These are phyloP conservation scores for Ferdinandea cuprea DNA, from an alignment of 2,888 invertebrate genomes.

Conservation along the genomic window DNA sequence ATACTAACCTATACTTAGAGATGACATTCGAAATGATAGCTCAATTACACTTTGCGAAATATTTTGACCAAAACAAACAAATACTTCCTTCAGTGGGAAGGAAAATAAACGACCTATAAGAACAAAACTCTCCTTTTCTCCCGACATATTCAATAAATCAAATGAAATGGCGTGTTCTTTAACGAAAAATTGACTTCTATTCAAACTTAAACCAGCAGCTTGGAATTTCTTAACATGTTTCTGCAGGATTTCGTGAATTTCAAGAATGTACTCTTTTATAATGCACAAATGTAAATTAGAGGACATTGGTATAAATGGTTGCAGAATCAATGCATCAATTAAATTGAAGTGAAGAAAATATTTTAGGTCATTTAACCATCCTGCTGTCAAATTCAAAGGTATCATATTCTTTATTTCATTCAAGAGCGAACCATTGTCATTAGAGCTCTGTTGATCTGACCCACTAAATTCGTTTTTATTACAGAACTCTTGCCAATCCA, in stretches of 20 bases:
- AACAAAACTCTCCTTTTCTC: constrained; percentile 82
- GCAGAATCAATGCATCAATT: constrained; percentile 78
- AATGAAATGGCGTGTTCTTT: constrained; percentile 92
- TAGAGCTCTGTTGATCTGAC: constrained; percentile 84
- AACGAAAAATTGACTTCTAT: constrained; percentile 87
- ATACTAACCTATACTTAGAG: constrained; percentile 75
- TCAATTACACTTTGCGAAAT: constrained; percentile 95
- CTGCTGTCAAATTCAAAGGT: constrained; percentile 81
- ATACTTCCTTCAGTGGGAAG: constrained; percentile 91
- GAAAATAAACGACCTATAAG: constrained; percentile 89
- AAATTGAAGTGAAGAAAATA: constrained; percentile 80
- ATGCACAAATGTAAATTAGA: constrained; percentile 85
- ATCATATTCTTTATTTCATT: constrained; percentile 85
- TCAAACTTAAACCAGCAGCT: neutral
- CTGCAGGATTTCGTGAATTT: constrained; percentile 89
- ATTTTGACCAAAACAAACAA: constrained; percentile 93
- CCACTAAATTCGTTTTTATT: constrained; percentile 77
- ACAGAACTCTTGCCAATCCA: constrained; percentile 88
- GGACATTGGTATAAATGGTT: constrained; percentile 76
- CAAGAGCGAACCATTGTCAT: constrained; percentile 86
- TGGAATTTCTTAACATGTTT: constrained; percentile 83
- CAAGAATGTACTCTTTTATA: constrained; percentile 79
- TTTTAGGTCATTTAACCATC: constrained; percentile 79
- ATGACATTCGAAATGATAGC: constrained; percentile 91
- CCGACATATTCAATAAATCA: constrained; percentile 92